Conservation (phyloP, 2,797 vertebrate species). For the Rachycentron canadum region DNA sequence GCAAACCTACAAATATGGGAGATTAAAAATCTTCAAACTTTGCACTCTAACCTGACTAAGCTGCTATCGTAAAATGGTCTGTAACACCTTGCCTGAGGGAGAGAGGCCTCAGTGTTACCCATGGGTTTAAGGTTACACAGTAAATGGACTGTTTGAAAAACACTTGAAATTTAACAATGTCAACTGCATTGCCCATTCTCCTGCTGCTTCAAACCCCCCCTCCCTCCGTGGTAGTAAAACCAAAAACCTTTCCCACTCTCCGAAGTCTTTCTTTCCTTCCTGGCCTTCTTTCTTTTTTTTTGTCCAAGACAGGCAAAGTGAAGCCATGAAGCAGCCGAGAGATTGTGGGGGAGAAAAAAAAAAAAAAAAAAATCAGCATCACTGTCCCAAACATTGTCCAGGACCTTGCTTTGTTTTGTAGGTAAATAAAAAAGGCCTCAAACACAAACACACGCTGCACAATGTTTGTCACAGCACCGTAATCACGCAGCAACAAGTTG, state of each 20-base stretch:
- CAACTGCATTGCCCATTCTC: constrained; percentile 63
- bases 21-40: neutral
- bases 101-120: constrained; percentile 55
- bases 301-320: constrained; percentile 14
- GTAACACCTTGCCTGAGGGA: constrained; percentile 63
- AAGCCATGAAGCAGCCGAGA: constrained; percentile 31
- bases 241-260: constrained; percentile 19
- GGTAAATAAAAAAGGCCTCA: constrained; percentile 50
- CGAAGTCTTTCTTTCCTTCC: neutral
- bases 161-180: constrained; percentile 76
- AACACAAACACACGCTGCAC: constrained; percentile 24
- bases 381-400: constrained; percentile 37
- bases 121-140: constrained; percentile 70
- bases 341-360: neutral
- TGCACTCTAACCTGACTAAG: constrained; percentile 13
- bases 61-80: constrained; percentile 54
- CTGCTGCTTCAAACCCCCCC: constrained; percentile 40
- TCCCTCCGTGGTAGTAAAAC: constrained; percentile 40
- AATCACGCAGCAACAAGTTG: constrained; percentile 62
- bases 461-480: constrained; percentile 32
- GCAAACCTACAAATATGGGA: neutral
- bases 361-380: constrained; percentile 27
- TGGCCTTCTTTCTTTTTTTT: constrained; percentile 10
- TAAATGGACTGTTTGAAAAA: constrained; percentile 76
- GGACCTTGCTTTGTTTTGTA: constrained; percentile 55